A percentile compares a stretch with the other conserved stretches of the same genome.
Conservation (phyloP, 2,888 invertebrate genomes). For the Eupeodes luniger region DNA sequence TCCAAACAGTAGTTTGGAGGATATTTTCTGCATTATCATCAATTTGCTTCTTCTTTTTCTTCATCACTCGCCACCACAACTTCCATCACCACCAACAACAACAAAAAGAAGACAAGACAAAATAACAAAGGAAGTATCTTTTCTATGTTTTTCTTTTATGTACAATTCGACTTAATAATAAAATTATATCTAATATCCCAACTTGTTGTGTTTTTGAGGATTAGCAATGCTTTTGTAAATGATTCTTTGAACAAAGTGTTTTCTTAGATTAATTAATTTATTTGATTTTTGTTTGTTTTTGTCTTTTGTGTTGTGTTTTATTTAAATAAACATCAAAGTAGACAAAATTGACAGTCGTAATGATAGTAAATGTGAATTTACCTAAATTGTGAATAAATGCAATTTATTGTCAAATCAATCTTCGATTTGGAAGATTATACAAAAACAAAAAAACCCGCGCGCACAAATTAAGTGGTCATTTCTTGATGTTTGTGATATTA, state of each 20-base stretch:
- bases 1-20: constrained; percentile 40
- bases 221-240: constrained; percentile 36
- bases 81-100: background rate
- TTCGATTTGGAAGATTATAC: constrained; percentile 38
- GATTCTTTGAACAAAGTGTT: constrained; percentile 21
- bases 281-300: constrained; percentile 26
- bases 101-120: constrained; percentile 12
- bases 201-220: constrained; percentile 63
- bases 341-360: background rate
- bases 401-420: constrained; percentile 59
- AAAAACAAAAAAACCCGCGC: background rate
- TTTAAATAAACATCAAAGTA: constrained; percentile 44
- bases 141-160: constrained; percentile 2
- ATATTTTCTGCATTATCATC: constrained; percentile 64
- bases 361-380: background rate
- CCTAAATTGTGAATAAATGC: constrained; percentile 52
- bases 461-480: constrained; percentile 53
- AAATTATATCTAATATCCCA: constrained; percentile 31
- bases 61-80: constrained; percentile 1
- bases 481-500: constrained; percentile 43
- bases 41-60: constrained; percentile 2
- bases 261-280: constrained; percentile 16
- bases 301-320: constrained; percentile 17
- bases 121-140: constrained; percentile 29
- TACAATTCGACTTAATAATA: constrained; percentile 43